These are phyloP conservation scores for Drosophila peninsularis DNA, from an alignment of 2,888 invertebrate species.

Conservation along the genomic window DNA sequence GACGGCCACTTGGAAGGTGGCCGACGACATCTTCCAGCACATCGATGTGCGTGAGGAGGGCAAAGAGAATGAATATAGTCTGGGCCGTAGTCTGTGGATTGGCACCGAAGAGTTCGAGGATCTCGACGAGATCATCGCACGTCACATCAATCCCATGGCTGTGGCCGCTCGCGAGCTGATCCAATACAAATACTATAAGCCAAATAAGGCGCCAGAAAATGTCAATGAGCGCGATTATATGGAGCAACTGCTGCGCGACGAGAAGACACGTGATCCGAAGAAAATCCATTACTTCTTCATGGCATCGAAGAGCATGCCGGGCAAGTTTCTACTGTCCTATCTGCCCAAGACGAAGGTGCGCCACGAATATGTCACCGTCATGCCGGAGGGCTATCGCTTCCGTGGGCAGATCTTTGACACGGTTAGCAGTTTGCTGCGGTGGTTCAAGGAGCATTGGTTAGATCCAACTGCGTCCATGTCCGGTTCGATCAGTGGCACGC, in stretches of 20 bases:
- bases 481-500: conserved; percentile 10
- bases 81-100: conserved; percentile 95
- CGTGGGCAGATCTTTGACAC: conserved; percentile 94
- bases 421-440: conserved; percentile 89
- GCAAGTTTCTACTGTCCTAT: conserved; percentile 97
- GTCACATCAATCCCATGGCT: conserved; percentile 98
- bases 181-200: conserved; percentile 94
- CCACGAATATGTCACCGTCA: conserved; percentile 96
- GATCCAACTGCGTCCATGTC: conserved; percentile 90
- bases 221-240: conserved; percentile 88
- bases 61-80: conserved; percentile 97
- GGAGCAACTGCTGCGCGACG: conserved; percentile 94
- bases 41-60: conserved; percentile 98
- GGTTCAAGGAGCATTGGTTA: conserved; percentile 99
- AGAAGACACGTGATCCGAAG: conserved; percentile 93
- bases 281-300: conserved; percentile 96
- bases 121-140: conserved; percentile 98
- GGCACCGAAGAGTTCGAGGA: conserved; percentile 98
- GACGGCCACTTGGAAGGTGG: conserved; percentile 99
- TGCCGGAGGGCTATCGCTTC: conserved; percentile 96
- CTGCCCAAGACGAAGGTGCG: conserved; percentile 92
- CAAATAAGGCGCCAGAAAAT: conserved; percentile 90
- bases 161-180: conserved; percentile 95
- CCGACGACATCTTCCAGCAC: conserved; percentile 97
- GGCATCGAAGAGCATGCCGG: conserved; percentile 93